Conservation (phyloP, 2,797 vertebrate genomes). For the Rhinogobio ventralis region DNA sequence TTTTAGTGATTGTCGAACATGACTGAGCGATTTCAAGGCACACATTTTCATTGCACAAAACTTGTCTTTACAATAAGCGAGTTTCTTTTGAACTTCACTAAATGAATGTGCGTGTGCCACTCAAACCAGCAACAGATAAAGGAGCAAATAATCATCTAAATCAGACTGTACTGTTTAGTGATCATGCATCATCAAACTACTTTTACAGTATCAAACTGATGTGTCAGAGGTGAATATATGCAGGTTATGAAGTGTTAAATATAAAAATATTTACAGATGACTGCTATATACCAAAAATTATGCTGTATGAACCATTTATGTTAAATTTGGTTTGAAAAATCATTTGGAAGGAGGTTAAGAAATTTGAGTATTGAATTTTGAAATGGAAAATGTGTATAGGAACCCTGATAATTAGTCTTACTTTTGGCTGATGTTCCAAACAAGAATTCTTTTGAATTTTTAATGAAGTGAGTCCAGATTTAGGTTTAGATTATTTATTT, state of each 20-base stretch:
- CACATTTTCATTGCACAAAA: not conserved
- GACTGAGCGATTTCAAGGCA: not conserved
- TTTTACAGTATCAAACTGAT: not conserved
- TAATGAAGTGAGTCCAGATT: not conserved
- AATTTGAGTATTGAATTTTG: not conserved
- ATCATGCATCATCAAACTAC: not conserved
- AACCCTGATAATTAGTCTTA: not conserved
- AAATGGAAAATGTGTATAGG: not conserved
- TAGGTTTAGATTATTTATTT: not conserved
- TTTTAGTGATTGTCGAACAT: not conserved
- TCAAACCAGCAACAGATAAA: not conserved
- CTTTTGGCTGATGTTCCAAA: too few species aligned
- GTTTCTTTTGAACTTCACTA: not conserved
- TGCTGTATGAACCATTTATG: not conserved
- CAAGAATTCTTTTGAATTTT: not conserved
- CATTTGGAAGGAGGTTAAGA: not conserved
- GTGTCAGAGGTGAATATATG: not conserved
- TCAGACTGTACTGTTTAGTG: not conserved
- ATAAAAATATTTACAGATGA: not conserved
- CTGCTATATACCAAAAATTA: not conserved
- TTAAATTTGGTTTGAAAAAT: not conserved
- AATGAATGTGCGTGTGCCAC: not conserved
- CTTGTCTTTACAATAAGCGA: not conserved
- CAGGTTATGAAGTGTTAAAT: not conserved
- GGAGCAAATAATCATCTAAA: not conserved